Conservation (phyloP, 2,888 invertebrate species). For the Andrena trimmerana region DNA sequence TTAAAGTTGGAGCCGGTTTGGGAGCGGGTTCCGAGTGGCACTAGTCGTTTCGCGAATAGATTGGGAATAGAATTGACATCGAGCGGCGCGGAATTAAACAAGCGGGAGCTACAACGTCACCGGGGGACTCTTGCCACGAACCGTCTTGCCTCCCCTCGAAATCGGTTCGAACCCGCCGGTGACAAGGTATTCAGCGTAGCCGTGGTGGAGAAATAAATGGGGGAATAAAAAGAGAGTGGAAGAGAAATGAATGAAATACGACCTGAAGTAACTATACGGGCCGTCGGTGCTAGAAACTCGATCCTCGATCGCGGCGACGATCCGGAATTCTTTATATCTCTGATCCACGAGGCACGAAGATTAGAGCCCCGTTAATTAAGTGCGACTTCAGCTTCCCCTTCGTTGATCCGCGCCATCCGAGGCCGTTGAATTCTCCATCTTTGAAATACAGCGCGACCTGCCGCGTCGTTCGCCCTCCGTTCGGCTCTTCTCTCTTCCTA, state of each 20-base stretch:
- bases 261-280: not conserved
- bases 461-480: not conserved
- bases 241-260: not conserved
- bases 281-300: not conserved
- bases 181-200: not conserved
- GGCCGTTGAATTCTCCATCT: constrained; percentile 45
- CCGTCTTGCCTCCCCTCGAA: not conserved
- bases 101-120: not conserved
- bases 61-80: constrained; percentile 3
- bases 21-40: not conserved
- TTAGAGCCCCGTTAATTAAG: constrained; percentile 45
- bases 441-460: not conserved
- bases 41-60: constrained; percentile 3
- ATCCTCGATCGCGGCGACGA: constrained; percentile 55
- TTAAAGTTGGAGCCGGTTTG: constrained; percentile 1
- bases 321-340: constrained; percentile 19
- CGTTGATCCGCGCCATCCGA: constrained; percentile 63
- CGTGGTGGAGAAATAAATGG: not conserved
- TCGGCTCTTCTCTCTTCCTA: constrained; percentile 6
- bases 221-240: not conserved
- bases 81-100: constrained; percentile 4
- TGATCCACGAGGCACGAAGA: constrained; percentile 62
- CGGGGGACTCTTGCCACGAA: not conserved
- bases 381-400: constrained; percentile 50
- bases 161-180: too few relatives aligned